Base-by-base conservation (phyloP, 1,140 invertebrate species). In the Adoxophyes honmai region DNA sequence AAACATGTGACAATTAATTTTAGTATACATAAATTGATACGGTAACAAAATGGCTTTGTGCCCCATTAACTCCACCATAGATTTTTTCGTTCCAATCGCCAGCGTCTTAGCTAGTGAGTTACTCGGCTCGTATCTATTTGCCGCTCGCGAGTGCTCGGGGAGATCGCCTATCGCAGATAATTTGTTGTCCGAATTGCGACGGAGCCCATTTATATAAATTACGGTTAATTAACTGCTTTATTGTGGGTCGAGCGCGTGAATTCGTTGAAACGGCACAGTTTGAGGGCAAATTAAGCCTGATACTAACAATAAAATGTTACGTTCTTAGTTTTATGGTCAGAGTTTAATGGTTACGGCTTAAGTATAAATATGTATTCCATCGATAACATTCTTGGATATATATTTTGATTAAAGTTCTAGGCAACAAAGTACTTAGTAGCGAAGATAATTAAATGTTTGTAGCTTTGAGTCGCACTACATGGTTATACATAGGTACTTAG, bases 141-240 rank as follows among this genome's bases (percentile, higher is more conserved):
- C n/a, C 53, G 35, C 52, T 48, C 13, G 39, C 21, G 28, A 37
- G 21, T 28, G 34, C 59, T 48, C 42, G 48, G 66, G 61, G 60
- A 72, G 66, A 75, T 69, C 67, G 61, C 52, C 65, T 68, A 67
- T 74, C 59, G 64, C 57, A 70, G 66, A 70, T 70, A 78, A 75
- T 75, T 73, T 76, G 64, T 68, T 71, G 66, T 64, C 64, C 61
- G 44, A 73, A 72, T 71, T 70, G 64, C 56, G 56, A 62, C 61
- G 58, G 60, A 64, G 52, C 59, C 64, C 64, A 74, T 73, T 75
- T 64, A 73, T 76, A 73, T 76, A 76, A 73, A 73, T 76, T 76
- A 72, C 65, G 65, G 57, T 68, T 76, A 76, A 76, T 78, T 74
- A 75, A 69, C 61, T 70, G 65, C 68, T 73, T 69, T 68, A 62